These are phyloP conservation scores for Scleropages formosus DNA, from an alignment of 2,797 vertebrate genomes.

Conservation along the genomic window DNA sequence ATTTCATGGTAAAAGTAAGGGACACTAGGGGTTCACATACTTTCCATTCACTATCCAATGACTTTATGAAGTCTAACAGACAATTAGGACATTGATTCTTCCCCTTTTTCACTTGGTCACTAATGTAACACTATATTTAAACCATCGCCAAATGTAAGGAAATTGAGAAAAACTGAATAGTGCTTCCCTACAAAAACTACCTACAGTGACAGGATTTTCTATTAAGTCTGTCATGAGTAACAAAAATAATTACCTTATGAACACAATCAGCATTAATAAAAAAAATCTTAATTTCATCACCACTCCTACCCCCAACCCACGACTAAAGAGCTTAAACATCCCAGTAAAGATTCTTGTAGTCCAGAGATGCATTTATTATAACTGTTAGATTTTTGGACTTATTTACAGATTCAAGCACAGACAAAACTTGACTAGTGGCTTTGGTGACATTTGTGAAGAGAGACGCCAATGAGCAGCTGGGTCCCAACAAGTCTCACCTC, in stretches of 20 bases:
- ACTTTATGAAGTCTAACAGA: no score
- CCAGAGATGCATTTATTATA: slow-evolving; percentile 25
- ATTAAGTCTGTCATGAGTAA: not conserved
- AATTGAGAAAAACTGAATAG: not conserved
- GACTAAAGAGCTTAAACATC: slow-evolving; percentile 15
- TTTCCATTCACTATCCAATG: no score
- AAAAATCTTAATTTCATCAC: not conserved
- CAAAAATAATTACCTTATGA: not conserved
- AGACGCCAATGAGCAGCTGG: slow-evolving; percentile 7
- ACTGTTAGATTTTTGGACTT: slow-evolving; percentile 21
- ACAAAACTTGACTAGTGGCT: slow-evolving; percentile 11
- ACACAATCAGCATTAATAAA: not conserved
- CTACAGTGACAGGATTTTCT: not conserved
- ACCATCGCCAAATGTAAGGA: not conserved
- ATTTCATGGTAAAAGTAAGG: no score
- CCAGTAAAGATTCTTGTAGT: slow-evolving; percentile 14
- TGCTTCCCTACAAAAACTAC: not conserved
- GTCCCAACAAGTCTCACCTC: not conserved
- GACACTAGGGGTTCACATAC: no score
- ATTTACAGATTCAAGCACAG: slow-evolving; percentile 24
- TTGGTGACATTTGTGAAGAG: slow-evolving; percentile 12
- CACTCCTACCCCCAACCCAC: no score
- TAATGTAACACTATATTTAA: not conserved
- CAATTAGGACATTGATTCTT: no score
- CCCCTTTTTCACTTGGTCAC: not conserved